Evolutionary conservation across 2,888 invertebrate genomes (phyloP), one percentile per base, ranked within the genome.

Genomic region (Ceriagrion tenellum): DNA sequence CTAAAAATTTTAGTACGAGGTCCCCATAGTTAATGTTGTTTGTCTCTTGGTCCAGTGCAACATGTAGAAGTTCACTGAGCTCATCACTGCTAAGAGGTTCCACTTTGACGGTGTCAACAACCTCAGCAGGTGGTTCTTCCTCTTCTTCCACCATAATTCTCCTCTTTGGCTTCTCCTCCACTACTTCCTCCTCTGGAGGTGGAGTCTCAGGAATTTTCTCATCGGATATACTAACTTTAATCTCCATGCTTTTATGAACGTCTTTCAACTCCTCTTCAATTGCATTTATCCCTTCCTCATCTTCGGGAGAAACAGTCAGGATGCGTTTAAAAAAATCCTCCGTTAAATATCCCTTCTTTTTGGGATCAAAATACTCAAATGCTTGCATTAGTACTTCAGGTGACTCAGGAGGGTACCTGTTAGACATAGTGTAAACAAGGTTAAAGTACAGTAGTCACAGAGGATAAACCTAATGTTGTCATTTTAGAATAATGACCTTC

Each of bases 181-280:
- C 40, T 3, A 40, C 40, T 69, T 69, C 40, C 18, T 69, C 63
- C 8, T 40, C 63, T 89, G 47, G n/a, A 26, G 91, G 59, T 1
- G 40, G 59, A 0, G 63, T 26, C 12, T 63, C 59, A 0, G 59
- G 35, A n/a, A 91, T 35, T 40, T 91, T 63, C 26, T 91, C 91
- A 91, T 91, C 91, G 0, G 91, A 91, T 40, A 91, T 20, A 40
- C 91, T 91, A 10, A 91, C 40, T 91, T 91, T 91, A 0, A 91
- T 26, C 12, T 18, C 63, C 63, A 91, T 40, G 13, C 40, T 91
- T 35, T 40, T 26, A 20, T 91, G 35, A 12, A 30, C 26, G 16
- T 63, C 12, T 23, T 69, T 13, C 40, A 91, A 35, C 2, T 91
- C 26, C 26, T 91, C 30, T 40, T 69, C 63, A 8, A 91, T 40